Conservation (phyloP, 1,140 invertebrate genomes). For the Doryteuthis pealeii region DNA sequence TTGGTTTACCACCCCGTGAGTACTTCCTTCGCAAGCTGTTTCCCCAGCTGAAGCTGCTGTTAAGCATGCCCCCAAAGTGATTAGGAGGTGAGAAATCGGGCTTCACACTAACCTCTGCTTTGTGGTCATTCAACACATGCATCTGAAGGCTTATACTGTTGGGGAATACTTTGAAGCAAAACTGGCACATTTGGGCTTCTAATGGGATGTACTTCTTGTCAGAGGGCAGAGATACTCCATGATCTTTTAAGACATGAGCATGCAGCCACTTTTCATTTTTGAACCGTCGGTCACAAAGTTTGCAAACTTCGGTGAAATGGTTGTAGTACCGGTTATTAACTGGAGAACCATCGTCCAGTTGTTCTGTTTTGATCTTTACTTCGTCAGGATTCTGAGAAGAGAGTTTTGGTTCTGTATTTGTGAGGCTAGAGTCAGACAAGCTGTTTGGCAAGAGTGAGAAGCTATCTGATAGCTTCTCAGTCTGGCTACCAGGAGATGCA, state of each 20-base stretch:
- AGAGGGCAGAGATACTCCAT: constrained; percentile 55
- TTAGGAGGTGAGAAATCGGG: constrained; percentile 21
- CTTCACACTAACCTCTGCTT: constrained; percentile 52
- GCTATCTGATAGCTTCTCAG: constrained; percentile 6
- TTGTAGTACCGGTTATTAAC: constrained; percentile 21
- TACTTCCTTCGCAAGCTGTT: constrained; percentile 20
- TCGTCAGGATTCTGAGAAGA: background rate
- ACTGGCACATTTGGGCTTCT: constrained; percentile 56
- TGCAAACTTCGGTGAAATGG: constrained; percentile 65
- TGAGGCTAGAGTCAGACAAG: background rate
- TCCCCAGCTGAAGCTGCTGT: constrained; percentile 15
- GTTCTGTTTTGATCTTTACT: constrained; percentile 1
- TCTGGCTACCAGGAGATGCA: background rate
- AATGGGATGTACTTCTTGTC: constrained; percentile 25
- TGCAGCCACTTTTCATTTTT: constrained; percentile 87
- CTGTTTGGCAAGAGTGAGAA: constrained; percentile 2
- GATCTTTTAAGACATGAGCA: constrained; percentile 84
- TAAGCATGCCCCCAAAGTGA: background rate
- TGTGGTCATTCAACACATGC: constrained; percentile 65
- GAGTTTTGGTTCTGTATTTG: background rate
- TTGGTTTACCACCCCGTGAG: constrained; percentile 54
- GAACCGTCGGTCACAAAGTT: constrained; percentile 84
- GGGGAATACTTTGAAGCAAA: constrained; percentile 62
- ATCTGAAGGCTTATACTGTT: constrained; percentile 64
- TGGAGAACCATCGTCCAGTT: background rate